These are phyloP conservation scores for Protaetia brevitarsis DNA, from an alignment of 1,140 invertebrate genomes.

Conservation along the genomic window DNA sequence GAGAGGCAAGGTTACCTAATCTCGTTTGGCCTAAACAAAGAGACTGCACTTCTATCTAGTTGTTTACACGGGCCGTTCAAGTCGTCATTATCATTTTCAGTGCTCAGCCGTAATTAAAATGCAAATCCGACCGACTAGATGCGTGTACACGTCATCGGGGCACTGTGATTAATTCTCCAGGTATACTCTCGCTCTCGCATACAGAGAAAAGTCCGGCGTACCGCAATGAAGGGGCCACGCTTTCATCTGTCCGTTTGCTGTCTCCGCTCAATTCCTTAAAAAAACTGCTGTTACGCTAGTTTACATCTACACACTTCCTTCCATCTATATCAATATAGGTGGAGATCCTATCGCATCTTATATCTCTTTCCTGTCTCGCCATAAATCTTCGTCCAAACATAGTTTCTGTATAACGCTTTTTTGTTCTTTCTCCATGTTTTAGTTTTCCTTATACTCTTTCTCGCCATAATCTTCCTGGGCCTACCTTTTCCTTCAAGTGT, in stretches of 20 bases:
- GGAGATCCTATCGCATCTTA: too few species aligned
- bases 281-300: too few species aligned
- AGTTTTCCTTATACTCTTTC: too few species aligned
- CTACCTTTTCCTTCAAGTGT: too few species aligned
- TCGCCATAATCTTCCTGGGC: too few species aligned
- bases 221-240: not conserved
- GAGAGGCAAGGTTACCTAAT: slow-evolving; percentile 20
- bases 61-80: slow-evolving; percentile 27
- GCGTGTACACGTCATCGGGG: slow-evolving; percentile 37
- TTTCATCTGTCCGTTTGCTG: not conserved
- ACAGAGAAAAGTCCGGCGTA: not conserved
- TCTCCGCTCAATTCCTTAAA: too few species aligned
- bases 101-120: slow-evolving; percentile 59
- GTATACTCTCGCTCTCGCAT: slow-evolving; percentile 22
- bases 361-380: too few species aligned
- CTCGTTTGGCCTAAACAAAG: slow-evolving; percentile 22
- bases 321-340: too few species aligned
- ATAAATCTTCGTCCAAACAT: too few species aligned
- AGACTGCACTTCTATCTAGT: slow-evolving; percentile 16
- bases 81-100: slow-evolving; percentile 56
- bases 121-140: slow-evolving; percentile 52
- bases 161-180: slow-evolving; percentile 31
- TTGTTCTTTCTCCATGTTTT: too few species aligned
- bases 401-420: too few species aligned
- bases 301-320: too few species aligned